Conservation (phyloP, 2,888 invertebrate genomes). For the Cephus spinipes region DNA sequence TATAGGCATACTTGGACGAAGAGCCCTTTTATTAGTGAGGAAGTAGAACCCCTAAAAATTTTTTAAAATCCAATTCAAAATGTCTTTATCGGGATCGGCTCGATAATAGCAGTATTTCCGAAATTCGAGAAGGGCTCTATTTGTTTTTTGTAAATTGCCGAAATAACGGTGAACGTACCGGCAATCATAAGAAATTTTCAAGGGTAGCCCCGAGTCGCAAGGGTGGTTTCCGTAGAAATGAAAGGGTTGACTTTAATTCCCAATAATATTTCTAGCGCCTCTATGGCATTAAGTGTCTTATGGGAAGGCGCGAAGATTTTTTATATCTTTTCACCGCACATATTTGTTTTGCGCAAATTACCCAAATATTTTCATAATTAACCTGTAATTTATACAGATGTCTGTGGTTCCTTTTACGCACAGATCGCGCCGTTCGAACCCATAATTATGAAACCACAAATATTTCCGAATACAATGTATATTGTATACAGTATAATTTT, state of each 20-base stretch:
- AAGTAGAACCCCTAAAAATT: background rate
- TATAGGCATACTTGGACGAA: background rate
- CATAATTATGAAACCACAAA: background rate
- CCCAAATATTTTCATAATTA: slow-evolving; percentile 20
- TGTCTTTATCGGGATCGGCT: background rate
- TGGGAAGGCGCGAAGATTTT: slow-evolving; percentile 8
- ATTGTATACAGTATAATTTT: background rate
- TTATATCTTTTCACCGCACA: background rate
- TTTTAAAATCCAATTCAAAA: background rate
- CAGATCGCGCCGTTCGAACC: background rate
- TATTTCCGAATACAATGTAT: background rate
- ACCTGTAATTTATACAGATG: slow-evolving; percentile 21
- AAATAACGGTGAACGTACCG: background rate
- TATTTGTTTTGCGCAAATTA: slow-evolving; percentile 23
- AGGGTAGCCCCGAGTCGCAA: background rate
- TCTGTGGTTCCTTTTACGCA: background rate
- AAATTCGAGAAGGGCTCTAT: background rate
- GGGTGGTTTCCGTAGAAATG: background rate
- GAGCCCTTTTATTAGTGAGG: background rate
- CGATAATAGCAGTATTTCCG: background rate
- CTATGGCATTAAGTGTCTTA: background rate
- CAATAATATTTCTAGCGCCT: slow-evolving; percentile 12
- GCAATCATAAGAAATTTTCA: background rate
- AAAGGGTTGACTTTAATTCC: slow-evolving; percentile 23
- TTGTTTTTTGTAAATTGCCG: background rate